Percentiles rank a stretch among this genome's conserved stretches.
Evolutionary conservation across 2,797 vertebrate genomes (phyloP).

Genomic region (Chromis chromis): DNA sequence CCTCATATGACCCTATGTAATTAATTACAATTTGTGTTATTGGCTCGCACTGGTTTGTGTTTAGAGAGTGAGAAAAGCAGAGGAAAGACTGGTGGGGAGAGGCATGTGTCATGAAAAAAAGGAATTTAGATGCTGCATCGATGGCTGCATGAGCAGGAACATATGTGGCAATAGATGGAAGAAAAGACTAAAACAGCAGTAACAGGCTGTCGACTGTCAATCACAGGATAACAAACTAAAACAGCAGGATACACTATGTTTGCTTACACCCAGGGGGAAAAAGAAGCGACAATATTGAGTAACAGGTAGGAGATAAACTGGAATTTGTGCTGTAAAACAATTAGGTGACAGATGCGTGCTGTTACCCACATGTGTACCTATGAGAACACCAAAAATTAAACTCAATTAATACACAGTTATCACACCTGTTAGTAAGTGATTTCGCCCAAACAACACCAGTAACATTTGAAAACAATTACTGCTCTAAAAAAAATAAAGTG

Average conservation of each 20-base stretch:
- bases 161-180: background rate
- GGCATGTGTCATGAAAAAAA: background rate
- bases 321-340: background rate
- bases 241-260: background rate
- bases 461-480: constrained; percentile 10
- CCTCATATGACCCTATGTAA: constrained; percentile 33
- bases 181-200: background rate
- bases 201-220: background rate
- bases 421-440: constrained; percentile 6
- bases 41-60: constrained; percentile 1
- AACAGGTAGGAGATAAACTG: background rate
- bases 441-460: constrained; percentile 13
- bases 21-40: constrained; percentile 31
- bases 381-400: background rate
- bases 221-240: background rate
- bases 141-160: background rate
- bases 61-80: background rate
- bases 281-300: background rate
- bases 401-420: constrained; percentile 5
- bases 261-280: background rate
- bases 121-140: background rate
- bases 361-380: background rate
- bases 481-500: background rate
- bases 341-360: background rate
- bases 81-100: background rate